Evolutionary conservation across 2,888 invertebrate species (phyloP), one percentile per base, ranked within the genome.

Genomic region (Andrena minutula): DNA sequence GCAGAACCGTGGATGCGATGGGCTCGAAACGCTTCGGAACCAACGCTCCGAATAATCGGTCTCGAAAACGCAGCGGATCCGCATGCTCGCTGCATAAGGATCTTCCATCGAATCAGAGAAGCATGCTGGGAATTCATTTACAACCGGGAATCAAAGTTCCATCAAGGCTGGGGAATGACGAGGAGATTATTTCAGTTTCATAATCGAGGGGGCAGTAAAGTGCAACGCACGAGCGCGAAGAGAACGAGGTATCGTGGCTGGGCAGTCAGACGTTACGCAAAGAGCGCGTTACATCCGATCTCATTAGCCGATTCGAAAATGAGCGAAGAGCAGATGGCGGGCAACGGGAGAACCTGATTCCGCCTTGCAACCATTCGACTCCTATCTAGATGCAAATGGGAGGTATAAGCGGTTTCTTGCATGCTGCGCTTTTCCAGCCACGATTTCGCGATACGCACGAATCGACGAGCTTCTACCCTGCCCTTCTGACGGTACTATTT

Each of bases 341-440:
- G 7, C 6, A 20, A 23, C 20, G 56, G 12, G 16, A 20, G n/a
- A 53, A 32, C 65, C 28, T 77, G 78, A 58, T 60, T 76, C 30
- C 47, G 2, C 0, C 6, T 1, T 7, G 28, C 30, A 53, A 26
- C 78, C 47, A 41, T 41, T 28, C 51, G 1, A 60, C 47, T 41
- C 28, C 16, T 78, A 71, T 79, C 64, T 78, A 20, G 70, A 79
- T 79, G 70, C 78, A 79, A 77, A 77, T 78, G 64, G 35, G 47
- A 64, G 30, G 28, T 58, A 28, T 20, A 49, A 47, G 47, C 63
- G 32, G 79, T 64, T 64, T 49, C 69, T 64, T 28, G 63, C 47
- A 60, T 30, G 47, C 53, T 1, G n/a, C 16, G 7, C 28, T 23
- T 63, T 53, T 20, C 32, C 2, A 26, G n/a, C 1, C 10, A n/a